These are phyloP conservation scores for Chaetops frenatus DNA, from an alignment of 2,113 vertebrate genomes.

Conservation along the genomic window DNA sequence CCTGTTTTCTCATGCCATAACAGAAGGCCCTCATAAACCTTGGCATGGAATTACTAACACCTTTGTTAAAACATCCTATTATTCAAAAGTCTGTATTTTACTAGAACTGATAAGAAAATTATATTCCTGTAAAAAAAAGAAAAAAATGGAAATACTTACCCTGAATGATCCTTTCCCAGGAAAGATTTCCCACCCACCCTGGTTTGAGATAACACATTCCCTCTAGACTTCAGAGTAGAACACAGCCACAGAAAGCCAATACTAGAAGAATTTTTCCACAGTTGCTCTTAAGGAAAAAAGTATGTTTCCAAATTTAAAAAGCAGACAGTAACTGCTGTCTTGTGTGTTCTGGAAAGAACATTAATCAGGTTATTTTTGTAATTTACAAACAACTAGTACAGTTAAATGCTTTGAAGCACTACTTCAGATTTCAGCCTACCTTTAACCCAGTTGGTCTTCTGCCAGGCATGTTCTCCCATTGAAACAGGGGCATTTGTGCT, in stretches of 20 bases:
- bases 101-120: not conserved
- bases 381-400: conserved; percentile 31
- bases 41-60: not conserved
- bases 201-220: not conserved
- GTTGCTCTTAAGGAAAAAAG: conserved; percentile 22
- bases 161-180: conserved; percentile 10
- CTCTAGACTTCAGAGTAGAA: not conserved
- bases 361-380: conserved; percentile 56
- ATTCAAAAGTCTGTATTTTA: not conserved
- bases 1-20: not conserved
- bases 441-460: conserved; percentile 22
- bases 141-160: not conserved
- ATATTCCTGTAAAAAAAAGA: not conserved
- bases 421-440: not conserved
- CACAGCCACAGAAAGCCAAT: not conserved
- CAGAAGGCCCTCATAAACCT: not conserved
- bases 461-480: conserved; percentile 23
- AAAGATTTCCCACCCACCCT: not conserved
- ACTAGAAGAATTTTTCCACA: conserved; percentile 28
- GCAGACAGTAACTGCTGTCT: conserved; percentile 2
- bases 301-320: conserved; percentile 41
- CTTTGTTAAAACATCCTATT: not conserved
- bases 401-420: not conserved
- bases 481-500: not conserved
- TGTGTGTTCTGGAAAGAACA: conserved; percentile 39